Conservation (phyloP, 92 coral and sea anemone genomes). For the Plumapathes pennacea region DNA sequence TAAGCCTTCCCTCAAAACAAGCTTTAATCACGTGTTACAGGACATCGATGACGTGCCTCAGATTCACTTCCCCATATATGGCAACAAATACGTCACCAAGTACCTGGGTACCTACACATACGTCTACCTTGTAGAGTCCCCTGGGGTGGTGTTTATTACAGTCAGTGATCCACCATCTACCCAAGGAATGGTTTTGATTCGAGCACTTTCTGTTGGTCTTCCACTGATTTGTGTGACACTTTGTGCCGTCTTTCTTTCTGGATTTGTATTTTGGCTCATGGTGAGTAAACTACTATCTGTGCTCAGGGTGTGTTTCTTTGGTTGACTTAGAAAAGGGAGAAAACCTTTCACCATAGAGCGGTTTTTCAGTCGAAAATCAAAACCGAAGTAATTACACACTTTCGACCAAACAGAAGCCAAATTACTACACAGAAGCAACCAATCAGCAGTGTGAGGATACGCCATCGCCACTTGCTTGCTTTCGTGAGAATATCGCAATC, state of each 20-base stretch:
- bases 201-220: slow-evolving; percentile 25
- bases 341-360: too few species aligned
- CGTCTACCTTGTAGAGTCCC: slow-evolving; percentile 67
- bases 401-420: too few species aligned
- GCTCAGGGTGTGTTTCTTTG: too few species aligned
- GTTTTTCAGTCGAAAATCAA: too few species aligned
- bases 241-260: slow-evolving; percentile 58
- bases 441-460: too few species aligned
- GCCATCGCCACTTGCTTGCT: too few species aligned
- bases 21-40: slow-evolving; percentile 29
- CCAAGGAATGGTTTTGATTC: slow-evolving; percentile 21
- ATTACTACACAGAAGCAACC: too few species aligned
- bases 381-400: too few species aligned
- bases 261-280: slow-evolving; percentile 68
- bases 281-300: too few species aligned
- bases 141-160: slow-evolving; percentile 79
- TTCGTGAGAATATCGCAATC: too few species aligned
- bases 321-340: too few species aligned
- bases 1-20: slow-evolving; percentile 19
- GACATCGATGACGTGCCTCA: slow-evolving; percentile 61
- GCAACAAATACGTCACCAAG: slow-evolving; percentile 49
- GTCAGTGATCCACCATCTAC: slow-evolving; percentile 35
- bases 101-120: slow-evolving; percentile 55
- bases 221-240: slow-evolving; percentile 53
- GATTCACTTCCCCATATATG: slow-evolving; percentile 75